These are phyloP conservation scores for Pygocentrus nattereri DNA, from an alignment of 2,797 vertebrate species.

Conservation along the genomic window DNA sequence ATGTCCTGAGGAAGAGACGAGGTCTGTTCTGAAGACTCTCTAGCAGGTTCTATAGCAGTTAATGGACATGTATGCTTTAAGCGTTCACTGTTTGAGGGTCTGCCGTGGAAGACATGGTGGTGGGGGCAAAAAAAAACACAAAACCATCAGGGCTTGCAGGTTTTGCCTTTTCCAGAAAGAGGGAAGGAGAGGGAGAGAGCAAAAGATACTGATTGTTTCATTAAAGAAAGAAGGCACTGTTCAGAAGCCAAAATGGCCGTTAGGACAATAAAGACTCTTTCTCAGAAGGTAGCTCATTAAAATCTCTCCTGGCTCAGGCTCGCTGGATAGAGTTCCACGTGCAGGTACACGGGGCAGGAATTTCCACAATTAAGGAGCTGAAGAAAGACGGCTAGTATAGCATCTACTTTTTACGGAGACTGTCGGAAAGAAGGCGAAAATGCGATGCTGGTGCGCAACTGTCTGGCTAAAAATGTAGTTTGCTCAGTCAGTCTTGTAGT, in stretches of 20 bases:
- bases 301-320: constrained; percentile 62
- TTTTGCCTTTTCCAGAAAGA: constrained; percentile 56
- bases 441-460: neutral
- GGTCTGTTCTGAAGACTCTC: constrained; percentile 23
- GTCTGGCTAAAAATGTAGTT: neutral
- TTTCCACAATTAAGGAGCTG: constrained; percentile 77
- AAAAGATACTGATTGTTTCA: constrained; percentile 74
- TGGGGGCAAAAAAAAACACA: constrained; percentile 32
- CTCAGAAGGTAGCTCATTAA: constrained; percentile 77
- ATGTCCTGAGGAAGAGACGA: constrained; percentile 41
- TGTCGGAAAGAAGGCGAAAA: constrained; percentile 55
- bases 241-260: constrained; percentile 69
- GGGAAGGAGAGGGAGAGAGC: constrained; percentile 56
- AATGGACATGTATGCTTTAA: constrained; percentile 18
- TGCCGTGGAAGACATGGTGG: constrained; percentile 45
- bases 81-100: constrained; percentile 35
- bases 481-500: neutral
- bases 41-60: constrained; percentile 20
- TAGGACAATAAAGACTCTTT: constrained; percentile 79
- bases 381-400: constrained; percentile 76
- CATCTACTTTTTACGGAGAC: constrained; percentile 50
- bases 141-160: constrained; percentile 60
- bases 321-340: constrained; percentile 77
- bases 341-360: constrained; percentile 72
- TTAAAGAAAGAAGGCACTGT: constrained; percentile 82